A percentile compares a stretch with the other conserved stretches of the same genome.
Evolutionary conservation across 2,888 invertebrate genomes (phyloP).

Genomic region (Dryobota labecula): DNA sequence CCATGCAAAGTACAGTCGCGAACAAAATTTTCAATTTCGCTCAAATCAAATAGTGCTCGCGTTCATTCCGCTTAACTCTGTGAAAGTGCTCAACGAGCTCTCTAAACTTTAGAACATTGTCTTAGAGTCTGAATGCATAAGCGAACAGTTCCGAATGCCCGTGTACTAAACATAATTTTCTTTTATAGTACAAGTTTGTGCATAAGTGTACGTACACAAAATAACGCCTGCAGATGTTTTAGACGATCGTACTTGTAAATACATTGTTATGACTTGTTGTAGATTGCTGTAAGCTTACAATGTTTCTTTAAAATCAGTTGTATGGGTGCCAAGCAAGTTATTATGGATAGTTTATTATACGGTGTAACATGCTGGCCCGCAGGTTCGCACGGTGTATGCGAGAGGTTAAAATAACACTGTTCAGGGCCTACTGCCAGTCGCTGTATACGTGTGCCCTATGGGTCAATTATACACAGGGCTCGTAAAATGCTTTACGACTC

Average conservation of each 20-base stretch:
- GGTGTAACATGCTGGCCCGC: no score
- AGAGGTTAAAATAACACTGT: no score
- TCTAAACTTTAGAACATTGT: constrained; percentile 79
- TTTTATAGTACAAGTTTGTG: constrained; percentile 66
- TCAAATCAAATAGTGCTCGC: constrained; percentile 79
- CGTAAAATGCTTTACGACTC: no score
- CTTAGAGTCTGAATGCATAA: constrained; percentile 80
- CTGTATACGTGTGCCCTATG: no score
- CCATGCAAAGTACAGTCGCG: constrained; percentile 35
- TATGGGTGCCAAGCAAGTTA: neutral
- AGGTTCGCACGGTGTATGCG: no score
- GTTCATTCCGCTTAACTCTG: constrained; percentile 75
- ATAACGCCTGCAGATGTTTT: constrained; percentile 53
- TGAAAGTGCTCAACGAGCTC: constrained; percentile 73
- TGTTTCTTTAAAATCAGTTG: constrained; percentile 17
- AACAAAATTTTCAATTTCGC: constrained; percentile 76
- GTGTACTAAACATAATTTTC: constrained; percentile 72
- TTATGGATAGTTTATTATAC: constrained; percentile 12
- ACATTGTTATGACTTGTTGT: constrained; percentile 43
- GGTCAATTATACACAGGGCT: no score
- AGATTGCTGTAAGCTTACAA: constrained; percentile 33
- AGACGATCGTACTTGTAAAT: constrained; percentile 55
- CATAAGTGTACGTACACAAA: constrained; percentile 51
- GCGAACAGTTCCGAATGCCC: constrained; percentile 72
- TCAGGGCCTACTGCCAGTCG: no score